Percentiles rank a stretch among this genome's conserved stretches.
Evolutionary conservation across 2,888 invertebrate genomes (phyloP).

Genomic region (Catocala nupta): DNA sequence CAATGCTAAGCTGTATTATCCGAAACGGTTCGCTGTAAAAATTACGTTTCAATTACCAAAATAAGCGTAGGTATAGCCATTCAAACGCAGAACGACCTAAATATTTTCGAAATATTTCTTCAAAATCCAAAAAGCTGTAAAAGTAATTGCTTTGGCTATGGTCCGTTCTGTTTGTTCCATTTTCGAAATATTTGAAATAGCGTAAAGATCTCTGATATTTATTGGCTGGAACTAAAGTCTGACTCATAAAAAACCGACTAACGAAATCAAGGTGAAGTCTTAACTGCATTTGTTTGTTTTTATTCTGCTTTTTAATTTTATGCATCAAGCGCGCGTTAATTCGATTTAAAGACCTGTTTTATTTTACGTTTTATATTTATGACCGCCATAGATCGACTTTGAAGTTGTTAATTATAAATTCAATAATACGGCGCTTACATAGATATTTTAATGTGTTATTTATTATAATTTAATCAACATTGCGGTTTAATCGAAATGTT

Average conservation of each 20-base stretch:
- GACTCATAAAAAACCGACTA: constrained; percentile 14
- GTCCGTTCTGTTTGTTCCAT: background rate
- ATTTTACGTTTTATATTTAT: background rate
- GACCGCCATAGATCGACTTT: background rate
- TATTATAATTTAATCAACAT: constrained; percentile 16
- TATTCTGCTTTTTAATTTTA: constrained; percentile 19
- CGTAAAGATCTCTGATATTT: constrained; percentile 6
- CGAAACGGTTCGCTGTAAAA: constrained; percentile 3
- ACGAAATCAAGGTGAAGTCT: constrained; percentile 28
- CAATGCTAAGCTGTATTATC: constrained; percentile 21
- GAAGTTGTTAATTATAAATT: constrained; percentile 12
- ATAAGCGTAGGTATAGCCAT: background rate
- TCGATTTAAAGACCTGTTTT: constrained; percentile 5
- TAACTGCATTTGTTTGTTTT: constrained; percentile 15
- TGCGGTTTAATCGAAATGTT: background rate
- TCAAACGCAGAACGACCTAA: background rate
- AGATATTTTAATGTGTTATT: constrained; percentile 4
- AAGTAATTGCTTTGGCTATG: too few species aligned
- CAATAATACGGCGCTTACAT: background rate
- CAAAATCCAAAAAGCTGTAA: too few species aligned
- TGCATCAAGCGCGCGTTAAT: constrained; percentile 19
- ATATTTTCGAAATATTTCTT: background rate
- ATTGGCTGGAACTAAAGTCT: background rate
- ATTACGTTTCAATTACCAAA: too few species aligned
- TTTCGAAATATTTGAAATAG: background rate